A percentile compares a stretch with the other conserved stretches of the same genome.
Conservation (phyloP, 2,888 invertebrate species). For the Gryllus longicercus region DNA sequence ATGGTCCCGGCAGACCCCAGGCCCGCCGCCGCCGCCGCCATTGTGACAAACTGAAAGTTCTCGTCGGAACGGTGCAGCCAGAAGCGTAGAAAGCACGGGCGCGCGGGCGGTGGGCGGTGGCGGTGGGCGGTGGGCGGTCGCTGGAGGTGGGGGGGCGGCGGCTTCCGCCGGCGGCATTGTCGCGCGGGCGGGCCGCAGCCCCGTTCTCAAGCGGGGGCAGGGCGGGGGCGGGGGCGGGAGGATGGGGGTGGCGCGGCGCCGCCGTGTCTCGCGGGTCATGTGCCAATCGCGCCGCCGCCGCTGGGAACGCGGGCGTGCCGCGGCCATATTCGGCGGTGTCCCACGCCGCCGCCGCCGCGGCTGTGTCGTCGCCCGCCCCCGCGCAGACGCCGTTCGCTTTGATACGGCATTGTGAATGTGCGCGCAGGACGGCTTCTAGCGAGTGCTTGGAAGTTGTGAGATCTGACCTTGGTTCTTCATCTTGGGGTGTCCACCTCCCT, state of each 20-base stretch:
- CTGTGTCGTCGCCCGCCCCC: neutral
- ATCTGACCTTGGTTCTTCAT: too few species aligned
- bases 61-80: neutral
- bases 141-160: neutral
- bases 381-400: too few species aligned
- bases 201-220: neutral
- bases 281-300: neutral
- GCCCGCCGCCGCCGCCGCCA: neutral
- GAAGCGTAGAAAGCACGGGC: neutral
- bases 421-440: too few species aligned
- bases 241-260: neutral
- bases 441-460: too few species aligned
- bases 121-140: too few species aligned
- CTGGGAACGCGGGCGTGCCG: neutral
- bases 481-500: too few species aligned
- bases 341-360: neutral
- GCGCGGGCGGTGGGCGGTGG: neutral
- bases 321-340: neutral
- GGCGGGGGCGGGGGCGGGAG: neutral
- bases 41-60: neutral
- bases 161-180: neutral
- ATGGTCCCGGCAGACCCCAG: neutral
- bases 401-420: too few species aligned
- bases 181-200: neutral
- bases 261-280: neutral